Percentiles rank a stretch among this genome's conserved stretches.
Conservation (phyloP, 2,888 invertebrate genomes). For the Junonia oenone region DNA sequence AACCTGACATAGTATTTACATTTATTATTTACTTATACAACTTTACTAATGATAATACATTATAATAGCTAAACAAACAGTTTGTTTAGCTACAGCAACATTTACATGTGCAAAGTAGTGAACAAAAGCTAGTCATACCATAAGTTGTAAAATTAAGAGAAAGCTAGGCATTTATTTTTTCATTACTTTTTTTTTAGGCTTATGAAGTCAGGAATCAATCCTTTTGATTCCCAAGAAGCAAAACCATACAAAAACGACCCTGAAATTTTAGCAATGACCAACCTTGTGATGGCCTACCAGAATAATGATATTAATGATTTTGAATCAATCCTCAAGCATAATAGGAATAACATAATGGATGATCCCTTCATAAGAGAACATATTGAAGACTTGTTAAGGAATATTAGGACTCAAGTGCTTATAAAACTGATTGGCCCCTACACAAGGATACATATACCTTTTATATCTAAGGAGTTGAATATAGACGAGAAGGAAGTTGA, state of each 20-base stretch:
- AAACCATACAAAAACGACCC: conserved; percentile 99
- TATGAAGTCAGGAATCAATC: conserved; percentile 99
- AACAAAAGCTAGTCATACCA: no score
- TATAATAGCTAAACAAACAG: no score
- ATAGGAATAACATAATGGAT: conserved; percentile 96
- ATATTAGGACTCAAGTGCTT: conserved; percentile 97
- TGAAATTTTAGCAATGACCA: conserved; percentile 99
- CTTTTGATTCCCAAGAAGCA: conserved; percentile 99
- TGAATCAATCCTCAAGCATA: conserved; percentile 96
- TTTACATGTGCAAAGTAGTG: no score
- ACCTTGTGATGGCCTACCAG: conserved; percentile 97
- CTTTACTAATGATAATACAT: no score
- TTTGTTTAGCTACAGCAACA: no score
- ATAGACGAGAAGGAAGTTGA: conserved; percentile 97
- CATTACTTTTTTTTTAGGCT: no score
- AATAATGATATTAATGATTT: conserved; percentile 99
- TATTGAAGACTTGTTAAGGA: conserved; percentile 96
- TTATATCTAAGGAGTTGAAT: conserved; percentile 96
- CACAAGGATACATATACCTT: conserved; percentile 97
- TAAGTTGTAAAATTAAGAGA: no score
- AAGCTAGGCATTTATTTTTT: no score
- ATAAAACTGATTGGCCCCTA: conserved; percentile 98
- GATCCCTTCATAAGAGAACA: conserved; percentile 99
- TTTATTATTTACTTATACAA: no score
- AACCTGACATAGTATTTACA: no score